Evolutionary conservation across 2,888 invertebrate species (phyloP), one percentile per base, ranked within the genome.

Genomic region (Adelphocoris suturalis): DNA sequence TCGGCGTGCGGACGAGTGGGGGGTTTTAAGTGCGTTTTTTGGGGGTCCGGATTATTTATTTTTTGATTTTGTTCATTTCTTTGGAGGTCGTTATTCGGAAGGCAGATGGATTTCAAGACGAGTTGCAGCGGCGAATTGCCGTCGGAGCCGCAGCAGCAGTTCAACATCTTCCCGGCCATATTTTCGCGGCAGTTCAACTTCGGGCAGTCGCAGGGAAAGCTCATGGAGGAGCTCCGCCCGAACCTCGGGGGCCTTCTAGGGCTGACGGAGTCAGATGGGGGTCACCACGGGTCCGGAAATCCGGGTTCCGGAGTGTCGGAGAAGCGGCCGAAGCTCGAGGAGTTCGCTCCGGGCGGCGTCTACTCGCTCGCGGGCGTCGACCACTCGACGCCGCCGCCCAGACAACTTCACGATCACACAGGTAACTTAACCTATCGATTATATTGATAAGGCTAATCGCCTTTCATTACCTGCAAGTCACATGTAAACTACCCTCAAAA

Each of bases 101-200:
- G 14, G 0, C 13, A 75, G 80, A 90, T 91, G 91, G 91, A 91
- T 81, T 91, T 90, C 90, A 91, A 90, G 89, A 90, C 90, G 86
- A 89, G 90, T 91, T 86, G 91, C 91, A 80, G 89, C 91, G 90
- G 91, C 80, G 89, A 91, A 91, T 90, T 90, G 52, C 91, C 91
- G 90, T 93, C 94, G 94, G 92, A 94, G 94, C 94, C 94, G 94
- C 94, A 94, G 94, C 94, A 97, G 93, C 97, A 97, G 94, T 97
- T 97, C 95, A 97, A 97, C 95, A 97, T 97, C 93, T 97, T 97
- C 94, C 97, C 97, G 92, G 97, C 97, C 91, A 97, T 97, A 93
- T 97, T 97, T 94, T 97, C 97, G 94, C 95, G 97, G 91, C 97
- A 97, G 94, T 95, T 97, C 92, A 91, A 91, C 28, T 90, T 88